Base-by-base conservation (phyloP, 2,113 vertebrate genomes). In the Saiga tatarica region DNA sequence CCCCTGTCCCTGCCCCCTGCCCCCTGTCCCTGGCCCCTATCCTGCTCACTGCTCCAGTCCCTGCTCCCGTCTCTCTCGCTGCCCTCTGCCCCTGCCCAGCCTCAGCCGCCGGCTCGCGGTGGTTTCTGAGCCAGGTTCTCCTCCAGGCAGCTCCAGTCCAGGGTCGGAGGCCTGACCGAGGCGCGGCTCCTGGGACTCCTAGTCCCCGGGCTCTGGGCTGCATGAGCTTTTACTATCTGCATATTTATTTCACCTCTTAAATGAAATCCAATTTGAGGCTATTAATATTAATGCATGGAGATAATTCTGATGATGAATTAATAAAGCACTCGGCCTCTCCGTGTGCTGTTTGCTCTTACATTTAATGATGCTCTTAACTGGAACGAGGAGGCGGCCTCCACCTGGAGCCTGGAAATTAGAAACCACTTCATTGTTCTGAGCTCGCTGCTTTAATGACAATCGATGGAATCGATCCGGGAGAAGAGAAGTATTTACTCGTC, bases 271-370 rank as follows among this genome's bases (percentile, higher is more conserved):
- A 99, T 99, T 99, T 99, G 99, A 99, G 92, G 98, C 98, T 98
- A 99, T 99, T 99, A 99, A 99, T 99, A 99, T 99, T 99, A 99
- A 99, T 99, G 99, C 98, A 95, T 98, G 98, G 98, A 99, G 99
- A 99, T 99, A 98, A 99, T 99, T 99, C 99, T 99, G 99, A 99
- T 99, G 99, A 99, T 99, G 99, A 99, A 99, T 99, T 99, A 99
- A 99, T 99, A 99, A 99, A 99, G 99, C 99, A 98, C 98, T 99
- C 98, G 98, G 98, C 98, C 99, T 99, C 98, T 98, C 98, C 84
- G 97, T 98, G 98, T 98, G 99, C 99, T 99, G 98, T 99, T 99
- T 99, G 99, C 99, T 99, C 98, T 98, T 97, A 99, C 99, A 98
- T 99, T 99, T 99, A 99, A 99, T 99, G 98, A 99, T 96, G 98